Evolutionary conservation across 2,113 vertebrate species (phyloP).

Genomic region (Haemorhous mexicanus): DNA sequence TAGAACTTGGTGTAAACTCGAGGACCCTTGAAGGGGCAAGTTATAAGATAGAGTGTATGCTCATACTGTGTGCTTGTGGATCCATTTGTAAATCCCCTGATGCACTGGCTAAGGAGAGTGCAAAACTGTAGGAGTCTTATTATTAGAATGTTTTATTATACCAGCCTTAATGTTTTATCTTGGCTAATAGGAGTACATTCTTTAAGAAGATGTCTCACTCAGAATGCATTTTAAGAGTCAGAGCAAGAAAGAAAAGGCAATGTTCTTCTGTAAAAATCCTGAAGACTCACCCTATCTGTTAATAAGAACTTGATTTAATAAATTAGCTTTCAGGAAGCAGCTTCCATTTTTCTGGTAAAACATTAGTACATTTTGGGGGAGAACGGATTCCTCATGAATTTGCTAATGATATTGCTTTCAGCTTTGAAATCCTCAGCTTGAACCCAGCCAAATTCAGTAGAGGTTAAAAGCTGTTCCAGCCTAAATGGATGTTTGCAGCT

Average conservation of each 20-base stretch:
- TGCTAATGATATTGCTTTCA: conserved; percentile 34
- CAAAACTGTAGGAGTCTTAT: neutral
- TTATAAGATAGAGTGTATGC: neutral
- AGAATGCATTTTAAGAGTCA: neutral
- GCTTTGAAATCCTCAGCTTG: neutral
- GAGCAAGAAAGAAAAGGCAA: neutral
- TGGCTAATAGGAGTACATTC: neutral
- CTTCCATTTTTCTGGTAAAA: conserved; percentile 41
- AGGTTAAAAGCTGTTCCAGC: conserved; percentile 29
- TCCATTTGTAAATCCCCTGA: neutral
- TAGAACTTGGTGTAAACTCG: neutral
- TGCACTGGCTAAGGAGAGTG: neutral
- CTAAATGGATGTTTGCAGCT: neutral
- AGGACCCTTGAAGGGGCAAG: neutral
- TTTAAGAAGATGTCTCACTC: neutral
- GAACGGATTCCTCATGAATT: neutral
- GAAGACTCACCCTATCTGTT: neutral
- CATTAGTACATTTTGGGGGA: neutral
- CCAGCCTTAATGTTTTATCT: neutral
- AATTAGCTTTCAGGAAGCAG: conserved; percentile 31
- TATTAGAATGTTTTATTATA: conserved; percentile 1
- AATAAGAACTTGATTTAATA: conserved; percentile 31
- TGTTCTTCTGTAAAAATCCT: neutral
- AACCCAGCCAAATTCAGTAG: neutral
- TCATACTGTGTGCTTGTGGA: neutral